Evolutionary conservation across 2,113 vertebrate genomes (phyloP).

Genomic region (Dicerorhinus sumatrensis): DNA sequence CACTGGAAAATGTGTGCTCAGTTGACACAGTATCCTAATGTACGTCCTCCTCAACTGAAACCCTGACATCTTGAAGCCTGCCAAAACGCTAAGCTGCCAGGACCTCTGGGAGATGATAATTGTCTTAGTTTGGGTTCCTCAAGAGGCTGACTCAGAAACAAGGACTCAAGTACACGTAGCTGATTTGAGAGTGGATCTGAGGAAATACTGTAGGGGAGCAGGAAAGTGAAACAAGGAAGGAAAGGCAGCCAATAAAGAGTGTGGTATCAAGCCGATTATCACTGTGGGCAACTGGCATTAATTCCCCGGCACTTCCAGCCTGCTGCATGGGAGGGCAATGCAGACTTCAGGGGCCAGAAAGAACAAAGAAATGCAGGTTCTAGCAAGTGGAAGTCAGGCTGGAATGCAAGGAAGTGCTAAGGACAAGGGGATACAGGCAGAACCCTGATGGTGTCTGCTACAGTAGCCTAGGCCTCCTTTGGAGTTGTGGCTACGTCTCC

Average conservation of each 20-base stretch:
- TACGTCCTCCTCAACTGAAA: background rate
- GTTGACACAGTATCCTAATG: background rate
- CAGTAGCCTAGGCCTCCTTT: background rate
- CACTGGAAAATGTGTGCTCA: background rate
- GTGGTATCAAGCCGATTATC: conserved; percentile 35
- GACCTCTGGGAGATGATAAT: conserved; percentile 43
- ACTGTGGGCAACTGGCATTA: background rate
- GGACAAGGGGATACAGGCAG: background rate
- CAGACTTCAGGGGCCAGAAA: background rate
- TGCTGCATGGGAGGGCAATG: background rate
- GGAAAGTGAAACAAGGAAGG: conserved; percentile 28
- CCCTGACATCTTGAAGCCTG: background rate
- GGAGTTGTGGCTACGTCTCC: background rate
- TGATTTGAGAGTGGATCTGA: background rate
- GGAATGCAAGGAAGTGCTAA: background rate
- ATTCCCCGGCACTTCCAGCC: background rate
- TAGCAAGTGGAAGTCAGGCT: background rate
- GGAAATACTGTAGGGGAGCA: background rate
- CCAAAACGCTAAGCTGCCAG: background rate
- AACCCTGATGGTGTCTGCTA: background rate
- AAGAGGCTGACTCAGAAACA: background rate
- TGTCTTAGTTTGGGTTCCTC: background rate
- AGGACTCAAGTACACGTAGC: background rate
- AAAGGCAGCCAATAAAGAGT: background rate
- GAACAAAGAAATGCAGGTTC: conserved; percentile 34